Percentiles rank a stretch among this genome's conserved stretches.
Evolutionary conservation across 2,888 invertebrate genomes (phyloP).

Genomic region (Dascillus cervinus): DNA sequence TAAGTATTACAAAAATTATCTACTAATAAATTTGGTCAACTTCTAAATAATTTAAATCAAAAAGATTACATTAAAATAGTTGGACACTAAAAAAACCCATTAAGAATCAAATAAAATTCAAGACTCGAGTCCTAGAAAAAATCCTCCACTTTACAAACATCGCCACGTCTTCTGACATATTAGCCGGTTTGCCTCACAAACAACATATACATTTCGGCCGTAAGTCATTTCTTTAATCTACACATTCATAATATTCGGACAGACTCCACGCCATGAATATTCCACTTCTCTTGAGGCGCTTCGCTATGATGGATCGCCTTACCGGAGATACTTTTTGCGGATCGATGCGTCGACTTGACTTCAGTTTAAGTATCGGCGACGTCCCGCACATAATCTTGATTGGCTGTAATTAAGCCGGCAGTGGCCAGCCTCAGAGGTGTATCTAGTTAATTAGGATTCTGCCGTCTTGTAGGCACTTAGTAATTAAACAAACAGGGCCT

Average conservation of each 20-base stretch:
- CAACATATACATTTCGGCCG: slow-evolving; percentile 17
- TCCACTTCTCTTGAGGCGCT: slow-evolving; percentile 10
- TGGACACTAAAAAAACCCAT: too few species aligned
- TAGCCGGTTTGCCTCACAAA: slow-evolving; percentile 18
- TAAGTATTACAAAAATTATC: too few species aligned
- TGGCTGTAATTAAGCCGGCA: slow-evolving; percentile 13
- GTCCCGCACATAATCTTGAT: slow-evolving; percentile 13
- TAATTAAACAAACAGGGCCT: slow-evolving; percentile 1
- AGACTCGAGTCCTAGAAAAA: too few species aligned
- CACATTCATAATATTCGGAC: slow-evolving; percentile 17
- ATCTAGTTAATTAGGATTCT: too few species aligned
- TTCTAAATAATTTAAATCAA: too few species aligned
- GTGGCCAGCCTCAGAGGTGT: too few species aligned
- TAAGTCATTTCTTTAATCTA: slow-evolving; percentile 17
- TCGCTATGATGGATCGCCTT: too few species aligned
- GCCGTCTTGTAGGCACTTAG: background rate
- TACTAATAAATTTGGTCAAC: too few species aligned
- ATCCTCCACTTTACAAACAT: slow-evolving; percentile 17
- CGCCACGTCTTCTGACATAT: slow-evolving; percentile 17
- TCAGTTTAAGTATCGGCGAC: slow-evolving; percentile 12
- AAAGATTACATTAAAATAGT: too few species aligned
- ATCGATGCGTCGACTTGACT: too few species aligned
- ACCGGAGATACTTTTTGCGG: too few species aligned
- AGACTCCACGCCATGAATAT: slow-evolving; percentile 16
- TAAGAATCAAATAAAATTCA: too few species aligned